Evolutionary conservation across 2,888 invertebrate species (phyloP), one percentile per base, ranked within the genome.

Genomic region (Rhagonycha lutea): DNA sequence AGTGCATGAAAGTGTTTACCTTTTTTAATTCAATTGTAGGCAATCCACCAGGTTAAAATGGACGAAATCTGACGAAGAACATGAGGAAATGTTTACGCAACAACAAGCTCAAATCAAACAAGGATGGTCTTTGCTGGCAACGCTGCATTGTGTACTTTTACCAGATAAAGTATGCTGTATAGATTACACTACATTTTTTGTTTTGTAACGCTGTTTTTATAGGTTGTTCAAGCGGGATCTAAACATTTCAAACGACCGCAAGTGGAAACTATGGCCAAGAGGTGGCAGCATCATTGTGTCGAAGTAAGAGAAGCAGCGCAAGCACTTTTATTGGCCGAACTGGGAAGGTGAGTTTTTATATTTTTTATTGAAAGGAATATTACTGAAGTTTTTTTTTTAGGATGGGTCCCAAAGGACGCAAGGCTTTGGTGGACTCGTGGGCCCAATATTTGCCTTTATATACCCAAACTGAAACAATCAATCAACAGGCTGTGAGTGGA

Each of bases 261-360:
- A 88, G 96, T 99, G 4, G 99, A 99, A 88, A 96, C 98, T 93
- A 91, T 99, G 90, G 99, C 98, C 0, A 93, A 98, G 14, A 91
- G 98, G 78, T 99, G 99, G 99, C 99, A 99, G 87, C 99, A 99
- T 89, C 96, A 98, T 83, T 99, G 99, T 87, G 91, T 99, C 5
- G 99, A 99, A 90, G 97, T 98, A 68, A 90, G 99, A 4, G 98
- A 99, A 88, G 99, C 99, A 0, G 96, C 98, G 0, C 99, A 99
- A 85, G 98, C 98, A 10, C 89, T 99, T 29, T 89, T 99, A 0
- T 89, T 99, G 12, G 98, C 99, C 0, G 99, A 99, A 88, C 89
- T 99, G 28, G 93, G 95, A 78, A 91, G 97, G 90, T 90, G 62
- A 79, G 14, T 68, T 24, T 4, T 32, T 28, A 14, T 14, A 12